Conservation (phyloP, 2,888 invertebrate species). For the Caenorhabditis sp. region DNA sequence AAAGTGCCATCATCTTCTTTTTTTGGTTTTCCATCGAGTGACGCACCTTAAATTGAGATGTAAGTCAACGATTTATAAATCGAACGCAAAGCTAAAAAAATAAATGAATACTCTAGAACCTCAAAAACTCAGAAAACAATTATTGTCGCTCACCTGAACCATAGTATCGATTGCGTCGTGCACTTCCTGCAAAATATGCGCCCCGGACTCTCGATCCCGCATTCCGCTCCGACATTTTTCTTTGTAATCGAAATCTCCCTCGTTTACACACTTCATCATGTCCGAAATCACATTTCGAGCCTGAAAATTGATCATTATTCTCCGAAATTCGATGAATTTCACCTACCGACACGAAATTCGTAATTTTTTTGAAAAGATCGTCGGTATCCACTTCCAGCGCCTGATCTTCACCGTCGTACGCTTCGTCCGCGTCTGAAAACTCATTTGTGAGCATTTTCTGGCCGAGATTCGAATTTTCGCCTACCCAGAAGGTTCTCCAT, state of each 20-base stretch:
- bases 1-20: conserved; percentile 81
- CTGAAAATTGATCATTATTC: conserved; percentile 1
- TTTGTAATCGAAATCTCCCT: conserved; percentile 56
- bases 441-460: too few relatives aligned
- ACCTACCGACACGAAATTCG: conserved; percentile 53
- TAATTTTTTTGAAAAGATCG: conserved; percentile 56
- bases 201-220: conserved; percentile 70
- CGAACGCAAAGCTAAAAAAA: neutral
- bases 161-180: conserved; percentile 61
- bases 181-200: conserved; percentile 65
- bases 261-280: conserved; percentile 50
- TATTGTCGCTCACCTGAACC: conserved; percentile 15
- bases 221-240: conserved; percentile 46
- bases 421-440: conserved; percentile 53
- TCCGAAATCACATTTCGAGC: conserved; percentile 42
- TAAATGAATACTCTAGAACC: neutral
- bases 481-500: conserved; percentile 80
- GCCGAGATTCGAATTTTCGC: neutral
- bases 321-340: neutral
- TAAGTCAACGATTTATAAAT: neutral
- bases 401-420: conserved; percentile 58
- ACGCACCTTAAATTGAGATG: conserved; percentile 27
- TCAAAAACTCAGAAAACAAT: neutral
- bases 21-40: conserved; percentile 62
- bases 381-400: conserved; percentile 57